Evolutionary conservation across 2,797 vertebrate species (phyloP), one percentile per base, ranked within the genome.

Genomic region (Sebastes aleutianus): DNA sequence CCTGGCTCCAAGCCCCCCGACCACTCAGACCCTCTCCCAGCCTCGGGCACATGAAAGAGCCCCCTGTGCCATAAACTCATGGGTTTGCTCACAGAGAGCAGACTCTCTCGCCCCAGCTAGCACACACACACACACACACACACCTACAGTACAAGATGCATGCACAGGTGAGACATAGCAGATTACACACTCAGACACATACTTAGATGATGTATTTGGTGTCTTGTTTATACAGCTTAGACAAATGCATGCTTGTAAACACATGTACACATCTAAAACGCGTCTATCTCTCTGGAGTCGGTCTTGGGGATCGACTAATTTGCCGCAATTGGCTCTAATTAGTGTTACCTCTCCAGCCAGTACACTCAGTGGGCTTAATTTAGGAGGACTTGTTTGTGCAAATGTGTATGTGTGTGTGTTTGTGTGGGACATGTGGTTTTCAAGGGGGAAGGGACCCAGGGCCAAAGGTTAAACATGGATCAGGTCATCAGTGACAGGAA

Each of bases 11-110:
- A 91, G 93, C 96, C 95, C 89, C 94, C 87, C 63, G 86, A 93
- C 95, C 95, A 96, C 96, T 96, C 95, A 95, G 94, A 94, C 94
- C 93, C 94, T 95, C 94, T 95, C 94, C 90, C 89, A 90, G 93
- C 92, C 93, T 89, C 70, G 90, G 90, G 93, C 94, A 96, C 95
- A 96, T 96, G 95, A 96, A 96, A 96, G 95, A 88, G 85, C 87
- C 92, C 91, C 95, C 95, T 96, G 95, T 96, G 94, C 90, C 94
- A 93, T 95, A 93, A 95, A 95, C 92, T 86, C 93, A 92, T 84
- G 89, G 91, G 87, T 89, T 89, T 89, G 84, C 82, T 85, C 90
- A 94, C 92, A 91, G 85, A 89, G 79, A 88, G 86, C 87, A 85
- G 82, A 83, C 86, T 86, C 85, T 87, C 87, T 84, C 82, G 86